phyloP scores from a whole-genome alignment of 2,888 invertebrate species.

The Serripes groenlandicus region DNA sequence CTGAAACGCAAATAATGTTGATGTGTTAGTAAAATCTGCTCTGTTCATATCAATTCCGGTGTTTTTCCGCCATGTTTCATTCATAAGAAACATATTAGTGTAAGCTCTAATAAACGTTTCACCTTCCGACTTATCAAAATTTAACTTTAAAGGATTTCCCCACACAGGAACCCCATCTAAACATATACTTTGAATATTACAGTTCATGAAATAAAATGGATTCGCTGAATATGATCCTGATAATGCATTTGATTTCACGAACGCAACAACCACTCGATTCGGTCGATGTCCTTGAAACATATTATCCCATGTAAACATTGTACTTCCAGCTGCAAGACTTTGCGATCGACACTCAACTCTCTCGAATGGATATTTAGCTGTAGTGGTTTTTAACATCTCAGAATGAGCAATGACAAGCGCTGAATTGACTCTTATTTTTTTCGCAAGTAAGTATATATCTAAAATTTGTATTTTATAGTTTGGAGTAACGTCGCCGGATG shows the following conservation, averaged over 20 bases:
- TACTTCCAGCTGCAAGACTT: constrained; percentile 49
- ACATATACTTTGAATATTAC: constrained; percentile 45
- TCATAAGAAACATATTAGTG: constrained; percentile 44
- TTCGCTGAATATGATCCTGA: constrained; percentile 51
- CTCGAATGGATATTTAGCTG: constrained; percentile 55
- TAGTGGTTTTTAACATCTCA: constrained; percentile 53
- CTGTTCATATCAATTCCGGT: constrained; percentile 40
- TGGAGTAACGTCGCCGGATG: constrained; percentile 47
- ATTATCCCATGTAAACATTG: constrained; percentile 56
- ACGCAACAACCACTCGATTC: constrained; percentile 38
- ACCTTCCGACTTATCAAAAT: constrained; percentile 36
- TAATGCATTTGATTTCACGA: constrained; percentile 49
- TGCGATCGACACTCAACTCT: constrained; percentile 44
- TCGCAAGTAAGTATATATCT: constrained; percentile 54
- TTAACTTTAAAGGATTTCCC: constrained; percentile 56
- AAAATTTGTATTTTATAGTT: constrained; percentile 48
- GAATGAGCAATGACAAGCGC: constrained; percentile 50
- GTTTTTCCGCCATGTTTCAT: constrained; percentile 41
- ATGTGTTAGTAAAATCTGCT: constrained; percentile 42
- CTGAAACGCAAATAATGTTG: constrained; percentile 47
- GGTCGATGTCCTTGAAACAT: constrained; percentile 53
- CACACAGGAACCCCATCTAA: constrained; percentile 46
- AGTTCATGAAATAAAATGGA: constrained; percentile 55
- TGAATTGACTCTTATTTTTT: constrained; percentile 51
- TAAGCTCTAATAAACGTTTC: constrained; percentile 36